These are phyloP conservation scores for Drosophila infuscata DNA, from an alignment of 2,888 invertebrate genomes.

Conservation along the genomic window DNA sequence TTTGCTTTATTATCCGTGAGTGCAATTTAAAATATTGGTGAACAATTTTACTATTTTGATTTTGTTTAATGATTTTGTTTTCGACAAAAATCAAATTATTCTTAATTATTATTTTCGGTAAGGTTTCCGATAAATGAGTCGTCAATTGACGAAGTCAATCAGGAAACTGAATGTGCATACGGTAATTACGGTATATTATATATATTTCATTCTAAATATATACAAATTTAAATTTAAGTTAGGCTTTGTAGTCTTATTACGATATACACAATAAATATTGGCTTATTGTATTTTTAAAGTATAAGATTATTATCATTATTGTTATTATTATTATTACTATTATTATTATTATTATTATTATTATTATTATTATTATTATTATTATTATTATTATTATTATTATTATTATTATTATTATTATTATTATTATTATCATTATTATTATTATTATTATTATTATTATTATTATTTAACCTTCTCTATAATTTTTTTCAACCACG, in stretches of 20 bases:
- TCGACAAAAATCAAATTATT: not conserved
- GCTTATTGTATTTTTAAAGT: not conserved
- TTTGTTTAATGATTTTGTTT: not conserved
- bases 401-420: too few species aligned
- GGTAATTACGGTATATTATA: not conserved
- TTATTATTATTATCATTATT: too few species aligned
- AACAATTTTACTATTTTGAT: not conserved
- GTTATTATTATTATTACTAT: too few species aligned
- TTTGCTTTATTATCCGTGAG: not conserved
- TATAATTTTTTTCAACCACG: too few species aligned
- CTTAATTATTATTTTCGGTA: not conserved
- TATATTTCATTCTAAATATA: not conserved
- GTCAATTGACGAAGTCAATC: not conserved
- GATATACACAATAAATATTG: not conserved
- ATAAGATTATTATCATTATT: too few species aligned
- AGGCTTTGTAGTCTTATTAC: fast-evolving
- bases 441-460: too few species aligned
- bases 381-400: too few species aligned
- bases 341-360: too few species aligned
- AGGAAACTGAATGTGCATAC: not conserved
- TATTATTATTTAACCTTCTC: too few species aligned
- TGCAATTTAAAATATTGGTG: not conserved
- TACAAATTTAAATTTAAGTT: not conserved
- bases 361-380: too few species aligned
- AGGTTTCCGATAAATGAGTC: not conserved